phyloP scores from a whole-genome alignment of 2,797 vertebrate genomes.

The Neosilurus hyrtlii region DNA sequence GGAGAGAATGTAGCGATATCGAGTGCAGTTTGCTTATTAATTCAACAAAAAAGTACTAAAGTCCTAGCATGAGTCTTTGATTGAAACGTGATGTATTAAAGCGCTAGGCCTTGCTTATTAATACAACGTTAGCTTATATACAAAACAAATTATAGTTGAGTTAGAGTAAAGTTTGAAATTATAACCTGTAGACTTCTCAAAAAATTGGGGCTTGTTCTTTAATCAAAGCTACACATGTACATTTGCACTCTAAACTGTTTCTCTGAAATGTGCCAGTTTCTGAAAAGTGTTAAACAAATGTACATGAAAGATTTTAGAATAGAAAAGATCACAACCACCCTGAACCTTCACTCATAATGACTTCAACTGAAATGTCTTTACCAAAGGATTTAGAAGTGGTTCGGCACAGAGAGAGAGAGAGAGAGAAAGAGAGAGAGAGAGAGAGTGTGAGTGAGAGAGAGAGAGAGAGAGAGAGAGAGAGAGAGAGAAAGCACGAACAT shows the following conservation, averaged over 20 bases:
- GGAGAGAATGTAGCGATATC: not conserved
- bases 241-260: not conserved
- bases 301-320: not conserved
- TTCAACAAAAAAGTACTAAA: too few species aligned
- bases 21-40: constrained; percentile 12
- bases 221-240: not conserved
- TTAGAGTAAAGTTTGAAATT: not conserved
- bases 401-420: constrained; percentile 45
- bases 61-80: too few species aligned
- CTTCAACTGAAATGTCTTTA: constrained; percentile 1
- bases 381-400: not conserved
- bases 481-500: too few species aligned
- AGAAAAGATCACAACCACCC: not conserved
- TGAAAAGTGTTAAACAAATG: not conserved
- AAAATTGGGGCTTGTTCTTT: not conserved
- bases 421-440: too few species aligned
- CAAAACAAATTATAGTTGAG: not conserved
- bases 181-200: not conserved
- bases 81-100: too few species aligned
- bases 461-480: too few species aligned
- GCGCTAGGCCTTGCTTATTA: not conserved
- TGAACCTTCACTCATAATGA: not conserved
- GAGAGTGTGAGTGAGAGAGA: too few species aligned
- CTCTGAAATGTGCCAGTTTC: not conserved
- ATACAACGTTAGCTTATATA: not conserved